Base-by-base conservation (phyloP, 1,140 invertebrate genomes). In the Kradibia gibbosae region DNA sequence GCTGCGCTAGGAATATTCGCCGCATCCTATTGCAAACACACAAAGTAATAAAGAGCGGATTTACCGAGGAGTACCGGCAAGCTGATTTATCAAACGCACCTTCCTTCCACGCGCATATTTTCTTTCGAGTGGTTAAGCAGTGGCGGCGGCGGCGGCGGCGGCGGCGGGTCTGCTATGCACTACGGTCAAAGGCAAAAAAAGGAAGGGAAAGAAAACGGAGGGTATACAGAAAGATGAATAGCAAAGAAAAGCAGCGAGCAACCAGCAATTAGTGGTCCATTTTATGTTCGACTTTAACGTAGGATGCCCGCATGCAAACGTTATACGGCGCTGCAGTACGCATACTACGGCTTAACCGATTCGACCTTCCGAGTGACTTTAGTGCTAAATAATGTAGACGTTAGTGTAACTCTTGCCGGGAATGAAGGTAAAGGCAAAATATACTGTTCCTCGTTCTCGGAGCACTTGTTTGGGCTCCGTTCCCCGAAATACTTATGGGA, bases 381-480 rank as follows among this genome's bases (percentile, higher is more conserved):
- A 77, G 71, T 39, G 50, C 50, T 28, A 71, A 82, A 71, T 77
- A 77, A 82, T 82, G 75, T 82, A 82, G 73, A 71, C 60, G 55
- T 82, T 82, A 57, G 39, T 22, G 42, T 48, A 48, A 48, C 70
- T 45, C 36, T 48, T 28, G 70, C 20, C 70, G 20, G 70, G 39
- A n/a, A 45, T 45, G 20, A 48, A 45, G 31, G 36, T n/a, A 31
- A 42, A n/a, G 36, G 36, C 25, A 39, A n/a, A 39, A 45, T 45
- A 22, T 42, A 22, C 36, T 13, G 65, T 70, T 45, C 22, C 65
- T 42, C 22, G 65, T 70, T 45, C 42, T 13, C 25, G 1, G 20
- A 28, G 25, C 70, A 31, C 70, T 72, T 25, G 70, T 34, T 34
- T 55, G 45, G n/a, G 31, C 39, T 34, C 11, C 11, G 13, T 65